Evolutionary conservation across 1,140 invertebrate species (phyloP), one percentile per base, ranked within the genome.

Genomic region (Drosophila kanapiae): DNA sequence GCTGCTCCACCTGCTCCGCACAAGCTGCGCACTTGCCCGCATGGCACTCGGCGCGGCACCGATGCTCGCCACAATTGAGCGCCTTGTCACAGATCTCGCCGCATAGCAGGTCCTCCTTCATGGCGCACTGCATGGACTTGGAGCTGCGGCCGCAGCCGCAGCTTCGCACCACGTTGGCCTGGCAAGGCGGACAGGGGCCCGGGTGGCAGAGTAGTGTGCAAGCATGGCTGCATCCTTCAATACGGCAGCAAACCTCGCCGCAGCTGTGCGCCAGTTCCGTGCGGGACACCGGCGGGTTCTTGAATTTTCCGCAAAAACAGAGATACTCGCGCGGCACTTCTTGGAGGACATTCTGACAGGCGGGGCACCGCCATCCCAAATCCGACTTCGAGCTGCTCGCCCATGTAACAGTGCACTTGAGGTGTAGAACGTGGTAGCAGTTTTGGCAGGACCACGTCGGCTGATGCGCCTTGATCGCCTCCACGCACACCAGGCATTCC

Each of bases 401-500:
- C 98, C 98, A 99, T 86, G 97, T 97, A 71, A 96, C 96, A 42
- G 98, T 96, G 92, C 98, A 99, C 61, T 95, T 95, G 4, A 99
- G 94, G 94, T 99, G 98, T 60, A 98, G 94, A 76, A 99, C 96
- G 91, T 99, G 97, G 93, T 96, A 99, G 84, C 98, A 99, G 75
- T 96, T 97, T 40, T 93, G 85, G 93, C 98, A 99, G 14, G 95
- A 97, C 98, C 98, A 99, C 33, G 98, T 95, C 10, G 95, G 93
- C 81, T 98, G 95, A 35, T 94, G 94, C 65, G 96, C 95, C 67
- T 96, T 95, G 33, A 99, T 96, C 45, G 94, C 93, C 49, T 98
- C 97, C 92, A 97, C 98, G 90, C 98, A 99, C 4, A 99, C 97
- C 77, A 99, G 94, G 91, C 98, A 99, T 92, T 99, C 98, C 53